These are phyloP conservation scores for Aegithalos caudatus DNA, from an alignment of 2,113 vertebrate species.

Conservation along the genomic window DNA sequence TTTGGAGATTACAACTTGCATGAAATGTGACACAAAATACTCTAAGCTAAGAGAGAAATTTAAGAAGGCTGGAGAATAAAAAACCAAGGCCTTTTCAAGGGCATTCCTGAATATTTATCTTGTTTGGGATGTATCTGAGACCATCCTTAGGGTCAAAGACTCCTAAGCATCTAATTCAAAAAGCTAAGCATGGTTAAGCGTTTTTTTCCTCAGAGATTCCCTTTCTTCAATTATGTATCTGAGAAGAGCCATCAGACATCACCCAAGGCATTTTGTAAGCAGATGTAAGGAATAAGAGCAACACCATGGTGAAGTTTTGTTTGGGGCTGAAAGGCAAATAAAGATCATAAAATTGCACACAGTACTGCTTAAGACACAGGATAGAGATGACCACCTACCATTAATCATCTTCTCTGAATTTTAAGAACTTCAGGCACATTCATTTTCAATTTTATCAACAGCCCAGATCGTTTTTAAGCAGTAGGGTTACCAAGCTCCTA, in stretches of 20 bases:
- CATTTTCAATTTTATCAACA: not conserved
- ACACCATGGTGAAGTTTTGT: not conserved
- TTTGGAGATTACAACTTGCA: not conserved
- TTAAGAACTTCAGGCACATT: not conserved
- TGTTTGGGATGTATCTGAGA: not conserved
- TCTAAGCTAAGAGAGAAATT: not conserved
- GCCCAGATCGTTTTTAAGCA: not conserved
- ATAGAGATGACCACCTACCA: not conserved
- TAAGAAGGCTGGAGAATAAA: not conserved
- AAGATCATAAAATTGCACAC: not conserved
- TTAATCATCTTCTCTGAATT: not conserved
- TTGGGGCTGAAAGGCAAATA: not conserved
- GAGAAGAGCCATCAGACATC: not conserved
- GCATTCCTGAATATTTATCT: conserved; percentile 23
- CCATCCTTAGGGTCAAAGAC: conserved; percentile 3
- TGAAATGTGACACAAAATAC: not conserved
- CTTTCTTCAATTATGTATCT: not conserved
- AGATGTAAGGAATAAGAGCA: not conserved
- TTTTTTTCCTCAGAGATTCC: not conserved
- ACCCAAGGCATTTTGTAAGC: not conserved
- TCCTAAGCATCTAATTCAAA: not conserved
- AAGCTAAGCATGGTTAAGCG: conserved; percentile 10
- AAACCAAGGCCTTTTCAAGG: not conserved
- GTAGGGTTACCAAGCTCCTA: not conserved
- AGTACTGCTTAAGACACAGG: not conserved